These are phyloP conservation scores for Rhynchomys soricoides DNA, from an alignment of 2,113 vertebrate genomes.

Conservation along the genomic window DNA sequence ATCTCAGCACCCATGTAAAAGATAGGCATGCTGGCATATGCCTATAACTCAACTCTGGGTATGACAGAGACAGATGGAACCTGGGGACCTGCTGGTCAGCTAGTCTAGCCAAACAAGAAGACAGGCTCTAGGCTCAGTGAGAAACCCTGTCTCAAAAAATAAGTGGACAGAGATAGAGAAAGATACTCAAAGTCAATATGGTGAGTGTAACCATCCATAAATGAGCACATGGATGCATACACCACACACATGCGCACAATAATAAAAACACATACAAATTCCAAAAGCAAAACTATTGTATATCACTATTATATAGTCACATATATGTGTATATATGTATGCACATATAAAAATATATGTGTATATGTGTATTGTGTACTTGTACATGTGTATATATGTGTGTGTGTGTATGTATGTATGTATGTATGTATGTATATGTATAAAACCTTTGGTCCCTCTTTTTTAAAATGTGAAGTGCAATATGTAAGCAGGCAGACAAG, in stretches of 20 bases:
- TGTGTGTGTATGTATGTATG: neutral
- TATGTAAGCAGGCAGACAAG: neutral
- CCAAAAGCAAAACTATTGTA: neutral
- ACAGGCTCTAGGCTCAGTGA: neutral
- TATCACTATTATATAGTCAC: neutral
- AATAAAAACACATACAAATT: neutral
- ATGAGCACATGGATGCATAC: neutral
- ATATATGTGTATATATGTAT: no score
- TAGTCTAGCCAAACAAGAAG: neutral
- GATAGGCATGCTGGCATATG: neutral
- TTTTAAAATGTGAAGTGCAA: neutral
- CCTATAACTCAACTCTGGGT: neutral
- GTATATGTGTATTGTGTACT: neutral
- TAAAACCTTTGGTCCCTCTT: neutral
- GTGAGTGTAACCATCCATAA: neutral
- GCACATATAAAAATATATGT: no score
- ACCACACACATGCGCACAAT: neutral
- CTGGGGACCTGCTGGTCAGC: neutral
- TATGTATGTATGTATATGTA: neutral
- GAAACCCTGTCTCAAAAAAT: neutral
- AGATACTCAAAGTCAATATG: neutral
- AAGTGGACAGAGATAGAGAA: neutral
- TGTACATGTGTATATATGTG: fast-evolving
- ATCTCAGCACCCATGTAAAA: neutral
- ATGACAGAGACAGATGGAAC: neutral